These are phyloP conservation scores for Trisateles emortualis DNA, from an alignment of 2,888 invertebrate species.

Conservation along the genomic window DNA sequence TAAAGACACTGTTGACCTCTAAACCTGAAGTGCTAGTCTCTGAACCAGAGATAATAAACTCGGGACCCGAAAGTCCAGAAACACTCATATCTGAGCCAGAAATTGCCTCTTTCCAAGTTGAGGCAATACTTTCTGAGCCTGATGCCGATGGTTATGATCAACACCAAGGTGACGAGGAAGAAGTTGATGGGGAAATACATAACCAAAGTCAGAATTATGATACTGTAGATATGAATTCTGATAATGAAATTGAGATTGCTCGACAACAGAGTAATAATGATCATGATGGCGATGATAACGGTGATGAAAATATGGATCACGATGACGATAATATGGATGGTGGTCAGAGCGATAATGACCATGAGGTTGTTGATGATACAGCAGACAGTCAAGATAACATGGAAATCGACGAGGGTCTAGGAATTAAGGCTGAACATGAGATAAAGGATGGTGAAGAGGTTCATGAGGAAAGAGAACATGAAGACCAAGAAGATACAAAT, in stretches of 20 bases:
- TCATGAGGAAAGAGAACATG: slow-evolving; percentile 56
- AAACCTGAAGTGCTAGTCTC: slow-evolving; percentile 81
- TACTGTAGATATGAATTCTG: slow-evolving; percentile 83
- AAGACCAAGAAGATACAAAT: slow-evolving; percentile 62
- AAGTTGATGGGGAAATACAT: slow-evolving; percentile 56
- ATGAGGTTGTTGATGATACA: slow-evolving; percentile 56
- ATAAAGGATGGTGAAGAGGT: slow-evolving; percentile 51
- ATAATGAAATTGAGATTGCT: slow-evolving; percentile 83
- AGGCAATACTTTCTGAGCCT: slow-evolving; percentile 81
- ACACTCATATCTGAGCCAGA: slow-evolving; percentile 84
- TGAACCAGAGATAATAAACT: slow-evolving; percentile 82
- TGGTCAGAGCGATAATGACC: slow-evolving; percentile 61
- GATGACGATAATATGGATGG: slow-evolving; percentile 57
- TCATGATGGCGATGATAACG: slow-evolving; percentile 53
- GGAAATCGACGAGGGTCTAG: slow-evolving; percentile 55
- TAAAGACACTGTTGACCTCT: slow-evolving; percentile 81
- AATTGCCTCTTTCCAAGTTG: slow-evolving; percentile 84
- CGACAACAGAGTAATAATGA: slow-evolving; percentile 67
- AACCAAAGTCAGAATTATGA: slow-evolving; percentile 76
- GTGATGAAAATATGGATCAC: slow-evolving; percentile 46
- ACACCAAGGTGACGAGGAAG: slow-evolving; percentile 62
- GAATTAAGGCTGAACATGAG: slow-evolving; percentile 55
- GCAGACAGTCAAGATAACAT: slow-evolving; percentile 59
- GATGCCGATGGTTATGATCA: slow-evolving; percentile 73
- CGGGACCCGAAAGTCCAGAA: slow-evolving; percentile 84